A percentile compares a stretch with the other conserved stretches of the same genome.
Conservation (phyloP, 2,797 vertebrate species). For the Melanotaenia pygmaea region DNA sequence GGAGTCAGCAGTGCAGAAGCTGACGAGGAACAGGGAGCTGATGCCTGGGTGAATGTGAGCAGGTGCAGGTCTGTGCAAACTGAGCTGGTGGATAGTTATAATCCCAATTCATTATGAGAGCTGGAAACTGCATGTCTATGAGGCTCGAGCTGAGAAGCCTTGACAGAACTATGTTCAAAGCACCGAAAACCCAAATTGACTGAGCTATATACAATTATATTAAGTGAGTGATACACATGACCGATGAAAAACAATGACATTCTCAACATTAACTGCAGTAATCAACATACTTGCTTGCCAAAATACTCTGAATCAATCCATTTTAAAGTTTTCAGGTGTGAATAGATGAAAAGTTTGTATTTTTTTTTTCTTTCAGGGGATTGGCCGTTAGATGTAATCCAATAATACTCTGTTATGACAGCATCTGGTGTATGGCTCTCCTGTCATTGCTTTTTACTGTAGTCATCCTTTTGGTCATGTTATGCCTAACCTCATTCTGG, state of each 20-base stretch:
- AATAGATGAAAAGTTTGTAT: constrained; percentile 51
- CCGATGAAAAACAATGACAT: constrained; percentile 50
- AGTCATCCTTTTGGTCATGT: constrained; percentile 57
- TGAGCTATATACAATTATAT: constrained; percentile 28
- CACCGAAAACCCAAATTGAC: constrained; percentile 50
- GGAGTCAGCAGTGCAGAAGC: constrained; percentile 11
- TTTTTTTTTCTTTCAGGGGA: constrained; percentile 43
- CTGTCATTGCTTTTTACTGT: constrained; percentile 60
- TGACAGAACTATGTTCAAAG: constrained; percentile 61
- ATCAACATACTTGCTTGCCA: constrained; percentile 44
- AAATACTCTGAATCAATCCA: constrained; percentile 47
- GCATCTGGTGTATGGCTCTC: constrained; percentile 66
- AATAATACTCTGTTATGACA: constrained; percentile 52
- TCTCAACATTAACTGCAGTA: constrained; percentile 47
- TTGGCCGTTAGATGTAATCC: constrained; percentile 59
- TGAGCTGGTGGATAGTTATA: constrained; percentile 33
- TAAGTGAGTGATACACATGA: constrained; percentile 19
- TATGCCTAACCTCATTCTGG: constrained; percentile 61
- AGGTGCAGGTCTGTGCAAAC: constrained; percentile 31
- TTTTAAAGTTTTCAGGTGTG: constrained; percentile 52
- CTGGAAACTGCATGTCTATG: constrained; percentile 47
- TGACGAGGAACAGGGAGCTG: constrained; percentile 22
- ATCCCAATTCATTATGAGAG: constrained; percentile 44
- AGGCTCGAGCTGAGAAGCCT: constrained; percentile 31
- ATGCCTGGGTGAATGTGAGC: constrained; percentile 27